Conservation (phyloP, 2,113 vertebrate genomes). For the Gobius niger region DNA sequence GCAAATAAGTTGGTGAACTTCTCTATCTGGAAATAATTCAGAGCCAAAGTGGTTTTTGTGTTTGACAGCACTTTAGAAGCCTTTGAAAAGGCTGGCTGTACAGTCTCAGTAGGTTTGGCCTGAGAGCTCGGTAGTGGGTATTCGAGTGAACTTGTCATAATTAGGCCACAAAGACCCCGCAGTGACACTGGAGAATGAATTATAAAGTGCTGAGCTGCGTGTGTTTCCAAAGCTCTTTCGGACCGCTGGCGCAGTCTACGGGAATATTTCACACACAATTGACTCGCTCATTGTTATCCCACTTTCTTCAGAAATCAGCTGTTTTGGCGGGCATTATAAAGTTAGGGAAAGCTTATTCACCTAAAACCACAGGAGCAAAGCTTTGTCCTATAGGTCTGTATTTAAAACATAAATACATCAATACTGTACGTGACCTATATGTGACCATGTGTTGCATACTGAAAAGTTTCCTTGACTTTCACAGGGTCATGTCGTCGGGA, state of each 20-base stretch:
- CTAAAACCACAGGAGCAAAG: too few relatives aligned
- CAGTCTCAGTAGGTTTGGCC: conserved; percentile 15
- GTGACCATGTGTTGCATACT: not conserved
- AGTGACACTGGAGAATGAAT: conserved; percentile 23
- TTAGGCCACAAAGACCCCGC: conserved; percentile 31
- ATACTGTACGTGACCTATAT: not conserved
- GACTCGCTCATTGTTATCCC: not conserved
- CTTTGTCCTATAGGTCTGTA: too few relatives aligned
- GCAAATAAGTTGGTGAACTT: not conserved
- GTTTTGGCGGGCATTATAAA: not conserved
- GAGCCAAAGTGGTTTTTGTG: not conserved
- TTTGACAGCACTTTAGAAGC: conserved; percentile 15
- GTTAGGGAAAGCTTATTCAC: not conserved
- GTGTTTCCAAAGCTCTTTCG: conserved; percentile 15
- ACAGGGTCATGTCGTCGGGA: not conserved
- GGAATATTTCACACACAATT: conserved; percentile 11
- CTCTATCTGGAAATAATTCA: not conserved
- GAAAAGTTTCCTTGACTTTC: not conserved
- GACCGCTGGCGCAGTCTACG: conserved; percentile 14
- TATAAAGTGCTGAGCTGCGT: conserved; percentile 22
- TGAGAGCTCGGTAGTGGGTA: conserved; percentile 4
- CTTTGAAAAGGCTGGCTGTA: not conserved
- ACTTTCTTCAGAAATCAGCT: conserved; percentile 10
- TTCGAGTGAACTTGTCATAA: conserved; percentile 25
- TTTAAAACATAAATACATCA: not conserved